phyloP scores from a whole-genome alignment of 2,888 invertebrate species.

The Orgyia antiqua region DNA sequence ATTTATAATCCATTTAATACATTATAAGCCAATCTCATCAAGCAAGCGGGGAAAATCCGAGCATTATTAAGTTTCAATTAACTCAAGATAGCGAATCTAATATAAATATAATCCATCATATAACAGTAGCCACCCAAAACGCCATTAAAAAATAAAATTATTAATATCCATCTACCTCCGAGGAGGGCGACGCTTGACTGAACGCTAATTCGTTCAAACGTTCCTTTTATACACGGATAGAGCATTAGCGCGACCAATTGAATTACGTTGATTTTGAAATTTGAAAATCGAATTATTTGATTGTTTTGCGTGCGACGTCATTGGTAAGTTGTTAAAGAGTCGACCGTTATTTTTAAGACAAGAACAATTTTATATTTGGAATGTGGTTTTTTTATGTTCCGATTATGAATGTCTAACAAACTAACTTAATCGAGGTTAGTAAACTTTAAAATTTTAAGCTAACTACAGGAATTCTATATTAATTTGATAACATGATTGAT shows the following conservation, averaged over 20 bases:
- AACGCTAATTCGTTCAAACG: constrained; percentile 54
- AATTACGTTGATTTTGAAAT: constrained; percentile 63
- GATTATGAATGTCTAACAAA: no score
- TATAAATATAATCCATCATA: constrained; percentile 37
- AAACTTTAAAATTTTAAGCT: no score
- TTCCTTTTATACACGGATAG: constrained; percentile 61
- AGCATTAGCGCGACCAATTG: constrained; percentile 63
- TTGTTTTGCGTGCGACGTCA: constrained; percentile 37
- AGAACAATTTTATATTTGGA: no score
- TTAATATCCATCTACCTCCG: constrained; percentile 32
- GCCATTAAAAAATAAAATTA: constrained; percentile 39
- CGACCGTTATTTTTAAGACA: no score
- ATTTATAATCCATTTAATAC: constrained; percentile 27
- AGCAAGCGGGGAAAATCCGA: constrained; percentile 19
- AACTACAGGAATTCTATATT: no score
- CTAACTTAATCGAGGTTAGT: no score
- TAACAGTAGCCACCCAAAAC: constrained; percentile 42
- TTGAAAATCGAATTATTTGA: constrained; percentile 61
- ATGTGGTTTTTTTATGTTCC: no score
- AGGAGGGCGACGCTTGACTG: constrained; percentile 43
- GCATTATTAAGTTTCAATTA: constrained; percentile 46
- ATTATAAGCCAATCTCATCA: constrained; percentile 26
- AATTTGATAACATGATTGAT: no score
- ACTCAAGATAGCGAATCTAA: constrained; percentile 38
- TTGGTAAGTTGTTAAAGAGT: constrained; percentile 19